A percentile compares a stretch with the other conserved stretches of the same genome.
These are phyloP conservation scores for Lasioglossum zephyrum DNA, from an alignment of 2,888 invertebrate species.

Conservation along the genomic window DNA sequence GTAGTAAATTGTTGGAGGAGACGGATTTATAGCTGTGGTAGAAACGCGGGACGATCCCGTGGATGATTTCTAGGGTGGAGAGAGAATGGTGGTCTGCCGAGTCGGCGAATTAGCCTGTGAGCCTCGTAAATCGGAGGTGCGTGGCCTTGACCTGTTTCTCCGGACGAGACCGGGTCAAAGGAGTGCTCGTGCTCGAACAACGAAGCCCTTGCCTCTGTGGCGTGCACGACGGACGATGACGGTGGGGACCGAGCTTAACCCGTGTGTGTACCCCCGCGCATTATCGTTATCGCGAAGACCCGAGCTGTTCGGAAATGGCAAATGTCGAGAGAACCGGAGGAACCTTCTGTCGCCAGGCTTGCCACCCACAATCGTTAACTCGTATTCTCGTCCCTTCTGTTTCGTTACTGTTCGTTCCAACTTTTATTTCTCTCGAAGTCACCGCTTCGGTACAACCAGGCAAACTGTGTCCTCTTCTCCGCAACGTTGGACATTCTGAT, in stretches of 20 bases:
- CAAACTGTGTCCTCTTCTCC: neutral
- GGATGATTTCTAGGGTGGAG: neutral
- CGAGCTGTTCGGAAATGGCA: conserved; percentile 13
- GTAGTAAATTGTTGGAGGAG: neutral
- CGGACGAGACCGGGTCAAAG: conserved; percentile 37
- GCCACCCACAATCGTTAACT: neutral
- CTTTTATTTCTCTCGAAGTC: neutral
- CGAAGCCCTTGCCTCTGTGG: conserved; percentile 21
- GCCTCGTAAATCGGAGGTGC: conserved; percentile 12
- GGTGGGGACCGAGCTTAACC: conserved; percentile 2
- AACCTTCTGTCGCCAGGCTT: neutral
- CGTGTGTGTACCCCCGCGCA: conserved; percentile 10
- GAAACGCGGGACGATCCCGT: neutral
- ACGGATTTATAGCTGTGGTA: neutral
- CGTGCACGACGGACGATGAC: neutral
- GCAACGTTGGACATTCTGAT: neutral
- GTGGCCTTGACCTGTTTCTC: conserved; percentile 65
- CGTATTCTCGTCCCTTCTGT: neutral
- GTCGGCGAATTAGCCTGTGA: neutral
- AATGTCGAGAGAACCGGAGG: conserved; percentile 16
- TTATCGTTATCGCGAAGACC: conserved; percentile 38
- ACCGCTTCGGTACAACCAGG: neutral
- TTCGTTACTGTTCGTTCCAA: neutral
- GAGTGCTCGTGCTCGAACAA: conserved; percentile 44
- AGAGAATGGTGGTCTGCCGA: neutral